A percentile compares a stretch with the other conserved stretches of the same genome.
phyloP scores from a whole-genome alignment of 1,140 invertebrate species.

The Thaumatotibia leucotreta region DNA sequence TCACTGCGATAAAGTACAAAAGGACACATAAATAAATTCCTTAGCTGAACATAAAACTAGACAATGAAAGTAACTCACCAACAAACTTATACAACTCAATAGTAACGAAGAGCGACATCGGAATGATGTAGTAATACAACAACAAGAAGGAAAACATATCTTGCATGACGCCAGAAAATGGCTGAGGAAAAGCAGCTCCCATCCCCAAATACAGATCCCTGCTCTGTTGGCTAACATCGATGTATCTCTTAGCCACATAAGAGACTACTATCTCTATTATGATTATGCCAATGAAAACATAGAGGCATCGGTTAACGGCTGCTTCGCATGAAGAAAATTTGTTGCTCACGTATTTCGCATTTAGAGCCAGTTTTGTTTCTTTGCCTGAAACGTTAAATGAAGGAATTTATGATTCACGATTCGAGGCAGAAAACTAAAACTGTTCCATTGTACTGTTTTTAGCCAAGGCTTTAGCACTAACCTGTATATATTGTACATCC shows the following conservation, averaged over 20 bases:
- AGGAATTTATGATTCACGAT: too few relatives aligned
- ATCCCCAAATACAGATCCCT: conserved; percentile 69
- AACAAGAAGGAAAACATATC: conserved; percentile 98
- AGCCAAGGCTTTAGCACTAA: too few relatives aligned
- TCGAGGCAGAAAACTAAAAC: too few relatives aligned
- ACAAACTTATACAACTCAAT: conserved; percentile 98
- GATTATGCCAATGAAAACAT: conserved; percentile 82
- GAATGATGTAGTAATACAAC: conserved; percentile 99
- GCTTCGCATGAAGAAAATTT: conserved; percentile 90
- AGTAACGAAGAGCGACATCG: conserved; percentile 99
- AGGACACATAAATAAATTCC: too few relatives aligned
- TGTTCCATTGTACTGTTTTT: too few relatives aligned
- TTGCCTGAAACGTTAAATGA: conserved; percentile 76
- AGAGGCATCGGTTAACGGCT: conserved; percentile 85
- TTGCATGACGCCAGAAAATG: conserved; percentile 82
- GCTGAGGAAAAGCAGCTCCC: conserved; percentile 27
- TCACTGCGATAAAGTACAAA: too few relatives aligned
- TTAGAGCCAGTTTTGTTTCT: conserved; percentile 90
- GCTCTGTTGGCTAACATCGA: conserved; percentile 78
- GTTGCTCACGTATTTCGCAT: conserved; percentile 85
- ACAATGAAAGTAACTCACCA: conserved; percentile 74
- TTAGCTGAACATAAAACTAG: background rate
- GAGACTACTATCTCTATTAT: conserved; percentile 79
- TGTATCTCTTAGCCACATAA: conserved; percentile 70
- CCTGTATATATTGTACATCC: conserved; percentile 90